Conservation (phyloP, 2,113 vertebrate genomes). For the Plecturocebus donacophilus region DNA sequence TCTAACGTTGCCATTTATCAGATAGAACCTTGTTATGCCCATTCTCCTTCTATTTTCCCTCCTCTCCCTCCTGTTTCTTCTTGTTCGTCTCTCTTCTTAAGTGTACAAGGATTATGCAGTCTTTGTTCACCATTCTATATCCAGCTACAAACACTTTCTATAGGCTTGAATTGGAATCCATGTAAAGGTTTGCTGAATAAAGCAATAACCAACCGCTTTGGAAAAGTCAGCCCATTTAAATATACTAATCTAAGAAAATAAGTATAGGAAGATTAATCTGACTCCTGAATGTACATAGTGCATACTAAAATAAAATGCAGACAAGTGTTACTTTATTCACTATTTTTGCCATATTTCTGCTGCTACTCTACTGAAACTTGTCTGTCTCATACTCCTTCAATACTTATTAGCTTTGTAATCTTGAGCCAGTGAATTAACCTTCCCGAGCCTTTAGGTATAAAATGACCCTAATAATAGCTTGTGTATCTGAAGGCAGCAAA, state of each 20-base stretch:
- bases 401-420: not conserved
- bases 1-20: not conserved
- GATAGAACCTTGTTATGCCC: not conserved
- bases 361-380: not conserved
- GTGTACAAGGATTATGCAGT: not conserved
- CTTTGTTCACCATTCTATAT: not conserved
- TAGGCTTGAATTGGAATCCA: not conserved
- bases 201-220: not conserved
- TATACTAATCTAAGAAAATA: not conserved
- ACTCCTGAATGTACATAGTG: not conserved
- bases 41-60: not conserved
- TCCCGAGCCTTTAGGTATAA: not conserved
- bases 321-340: not conserved
- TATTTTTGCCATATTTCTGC: conserved; percentile 14
- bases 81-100: not conserved
- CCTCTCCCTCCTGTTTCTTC: not conserved
- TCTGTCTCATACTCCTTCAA: not conserved
- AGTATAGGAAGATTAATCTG: not conserved
- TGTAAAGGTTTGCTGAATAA: conserved; percentile 4
- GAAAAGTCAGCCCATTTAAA: conserved; percentile 14
- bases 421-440: not conserved
- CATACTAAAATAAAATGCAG: conserved; percentile 10
- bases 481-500: not conserved
- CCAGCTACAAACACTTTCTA: not conserved
- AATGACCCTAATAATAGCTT: not conserved